These are phyloP conservation scores for Stegastes partitus DNA, from an alignment of 2,113 vertebrate genomes.

Conservation along the genomic window DNA sequence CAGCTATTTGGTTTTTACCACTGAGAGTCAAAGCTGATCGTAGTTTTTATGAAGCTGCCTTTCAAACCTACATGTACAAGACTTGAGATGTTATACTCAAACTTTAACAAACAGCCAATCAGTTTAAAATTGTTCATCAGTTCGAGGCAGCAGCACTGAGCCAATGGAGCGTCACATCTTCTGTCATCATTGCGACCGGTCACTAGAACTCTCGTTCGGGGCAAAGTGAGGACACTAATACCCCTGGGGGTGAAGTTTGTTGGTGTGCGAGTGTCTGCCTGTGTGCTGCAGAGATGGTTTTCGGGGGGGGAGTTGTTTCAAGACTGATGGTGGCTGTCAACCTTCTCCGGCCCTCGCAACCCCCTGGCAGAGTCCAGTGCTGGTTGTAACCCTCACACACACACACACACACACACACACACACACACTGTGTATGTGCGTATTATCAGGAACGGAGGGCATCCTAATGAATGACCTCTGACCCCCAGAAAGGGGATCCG, in stretches of 20 bases:
- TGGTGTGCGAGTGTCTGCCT: slow-evolving; percentile 30
- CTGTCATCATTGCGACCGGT: slow-evolving; percentile 70
- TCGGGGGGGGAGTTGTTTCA: slow-evolving; percentile 41
- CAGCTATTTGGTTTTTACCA: no score
- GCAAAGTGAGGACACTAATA: slow-evolving; percentile 65
- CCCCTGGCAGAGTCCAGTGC: slow-evolving; percentile 48
- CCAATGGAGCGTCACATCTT: slow-evolving; percentile 17
- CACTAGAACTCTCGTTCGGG: slow-evolving; percentile 59
- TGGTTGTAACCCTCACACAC: slow-evolving; percentile 30
- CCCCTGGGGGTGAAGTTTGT: slow-evolving; percentile 51
- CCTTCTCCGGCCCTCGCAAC: slow-evolving; percentile 48
- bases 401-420: slow-evolving; percentile 24
- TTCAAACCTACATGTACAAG: background rate
- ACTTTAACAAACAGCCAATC: background rate
- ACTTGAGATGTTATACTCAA: background rate
- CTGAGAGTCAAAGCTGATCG: no score
- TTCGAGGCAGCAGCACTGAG: background rate
- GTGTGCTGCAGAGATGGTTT: slow-evolving; percentile 24
- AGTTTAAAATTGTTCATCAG: background rate
- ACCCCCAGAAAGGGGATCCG: slow-evolving; percentile 73
- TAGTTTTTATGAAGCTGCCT: no score
- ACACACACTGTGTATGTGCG: slow-evolving; percentile 27
- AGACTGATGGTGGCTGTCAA: slow-evolving; percentile 78
- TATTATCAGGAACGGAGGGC: slow-evolving; percentile 68
- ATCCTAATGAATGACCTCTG: slow-evolving; percentile 75